Evolutionary conservation across 2,888 invertebrate genomes (phyloP), one percentile per base, ranked within the genome.

Genomic region (Chalcosyrphus nemorum): DNA sequence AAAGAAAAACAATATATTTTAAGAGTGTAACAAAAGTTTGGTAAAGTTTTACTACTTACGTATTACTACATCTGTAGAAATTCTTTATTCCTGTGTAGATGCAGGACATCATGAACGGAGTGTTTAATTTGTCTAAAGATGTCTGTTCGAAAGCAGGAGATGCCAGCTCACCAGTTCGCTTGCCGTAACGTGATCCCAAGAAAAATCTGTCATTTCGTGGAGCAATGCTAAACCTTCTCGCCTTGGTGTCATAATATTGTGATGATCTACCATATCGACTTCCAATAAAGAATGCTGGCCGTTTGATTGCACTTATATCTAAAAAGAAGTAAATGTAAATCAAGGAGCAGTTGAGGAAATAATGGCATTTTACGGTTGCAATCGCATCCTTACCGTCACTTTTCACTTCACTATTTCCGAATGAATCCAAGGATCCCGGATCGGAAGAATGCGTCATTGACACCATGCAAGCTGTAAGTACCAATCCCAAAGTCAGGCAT

Each of bases 81-180:
- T 93, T 92, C 72, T 91, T 91, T 50, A 93, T 88, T 72, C 93
- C 93, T 13, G 92, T 92, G 87, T 92, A 93, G 72, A 91, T 89
- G 86, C 93, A 93, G 9, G 92, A 88, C 89, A 91, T 88, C 76
- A 86, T 81, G 54, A 81, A 80, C 19, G 89, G 86, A 89, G 88
- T 78, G 88, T 88, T 81, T 77, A 87, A 75, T 89, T 80, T 78
- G 19, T 70, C 87, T 52, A n/a, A 70, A 72, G 76, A 66, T 61
- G 82, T 86, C 47, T 89, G 88, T 24, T 89, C 89, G 32, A 88
- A 88, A 43, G 88, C 86, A 6, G 89, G 88, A 1, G 88, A 70
- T 32, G 86, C 86, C 24, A 89, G 87, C 59, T 87, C 87, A 38
- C 88, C 87, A 32, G 90, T 88, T 35, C 92, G 88, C 76, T 92